Conservation (phyloP, 1,140 invertebrate species). For the Drosophila bocqueti region DNA sequence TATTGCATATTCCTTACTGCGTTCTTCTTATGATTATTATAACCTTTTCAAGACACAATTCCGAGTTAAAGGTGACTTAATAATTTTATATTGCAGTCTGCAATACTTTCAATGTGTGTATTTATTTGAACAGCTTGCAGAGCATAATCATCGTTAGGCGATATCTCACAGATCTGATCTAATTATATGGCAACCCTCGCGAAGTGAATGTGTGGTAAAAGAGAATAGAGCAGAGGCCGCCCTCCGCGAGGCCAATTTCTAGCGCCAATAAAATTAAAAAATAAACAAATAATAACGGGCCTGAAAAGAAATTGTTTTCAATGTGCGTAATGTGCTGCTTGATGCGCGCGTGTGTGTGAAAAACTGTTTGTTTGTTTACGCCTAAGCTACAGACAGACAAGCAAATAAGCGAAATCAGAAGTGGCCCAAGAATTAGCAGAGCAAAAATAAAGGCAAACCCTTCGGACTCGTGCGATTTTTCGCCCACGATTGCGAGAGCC, state of each 20-base stretch:
- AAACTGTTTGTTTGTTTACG: constrained; percentile 49
- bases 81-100: not conserved
- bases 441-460: constrained; percentile 46
- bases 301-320: constrained; percentile 20
- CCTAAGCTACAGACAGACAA: constrained; percentile 28
- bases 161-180: constrained; percentile 2
- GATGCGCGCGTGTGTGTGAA: constrained; percentile 23
- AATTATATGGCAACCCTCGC: constrained; percentile 17
- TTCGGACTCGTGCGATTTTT: constrained; percentile 56
- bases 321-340: constrained; percentile 24
- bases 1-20: not conserved
- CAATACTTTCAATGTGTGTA: not conserved
- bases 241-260: constrained; percentile 12
- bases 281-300: constrained; percentile 32
- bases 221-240: constrained; percentile 6
- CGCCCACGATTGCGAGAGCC: constrained; percentile 54
- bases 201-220: constrained; percentile 29
- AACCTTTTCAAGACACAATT: not conserved
- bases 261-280: constrained; percentile 17
- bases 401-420: constrained; percentile 43
- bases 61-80: not conserved
- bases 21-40: not conserved
- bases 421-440: constrained; percentile 46
- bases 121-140: not conserved
- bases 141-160: not conserved